Base-by-base conservation (phyloP, 2,888 invertebrate genomes). In the Himalopsyche tibetana region DNA sequence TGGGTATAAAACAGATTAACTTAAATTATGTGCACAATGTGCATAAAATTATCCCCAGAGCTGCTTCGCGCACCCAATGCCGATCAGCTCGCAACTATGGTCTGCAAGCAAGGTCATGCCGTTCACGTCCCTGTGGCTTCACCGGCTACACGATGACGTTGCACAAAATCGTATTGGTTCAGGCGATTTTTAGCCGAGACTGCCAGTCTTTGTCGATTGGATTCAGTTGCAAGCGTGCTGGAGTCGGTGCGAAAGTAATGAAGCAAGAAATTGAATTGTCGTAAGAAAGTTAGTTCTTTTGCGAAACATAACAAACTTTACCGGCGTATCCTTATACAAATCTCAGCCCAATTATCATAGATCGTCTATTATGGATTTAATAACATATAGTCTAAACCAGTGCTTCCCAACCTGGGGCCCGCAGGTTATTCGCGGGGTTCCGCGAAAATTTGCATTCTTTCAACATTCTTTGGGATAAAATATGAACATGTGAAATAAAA, bases 11-110 rank as follows among this genome's bases (percentile, higher is more conserved):
- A 63, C 28, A 63, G 63, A 63, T 63, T 63, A 63, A 63, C 63
- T 63, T 63, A 63, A 63, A 63, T 63, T 63, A 63, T 63, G 63
- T 63, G 63, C 28, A 63, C 28, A 63, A 63, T 63, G 63, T 63
- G 63, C 63, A 63, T 63, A 63, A 63, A 63, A 63, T 63, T 63
- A 63, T 63, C 63, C 63, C 63, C 19, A 63, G 28, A 28, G 4
- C 3, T 11, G 63, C 63, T 2, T 8, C 28, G 63, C 19, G 28
- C 63, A 63, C 63, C 63, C 63, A 28, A 19, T 28, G 63, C 63
- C 63, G 63, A 63, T 63, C 8, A 63, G 63, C 63, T 63, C 19
- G 63, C 63, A 28, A 63, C 63, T 63, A 63, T 63, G 63, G 19
- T 63, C 63, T 15, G 63, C 51, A 28, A n/a, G 28, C 63, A 63